A percentile compares a stretch with the other conserved stretches of the same genome.
Evolutionary conservation across 2,797 vertebrate species (phyloP).

Genomic region (Pangasius sanitwongsei): DNA sequence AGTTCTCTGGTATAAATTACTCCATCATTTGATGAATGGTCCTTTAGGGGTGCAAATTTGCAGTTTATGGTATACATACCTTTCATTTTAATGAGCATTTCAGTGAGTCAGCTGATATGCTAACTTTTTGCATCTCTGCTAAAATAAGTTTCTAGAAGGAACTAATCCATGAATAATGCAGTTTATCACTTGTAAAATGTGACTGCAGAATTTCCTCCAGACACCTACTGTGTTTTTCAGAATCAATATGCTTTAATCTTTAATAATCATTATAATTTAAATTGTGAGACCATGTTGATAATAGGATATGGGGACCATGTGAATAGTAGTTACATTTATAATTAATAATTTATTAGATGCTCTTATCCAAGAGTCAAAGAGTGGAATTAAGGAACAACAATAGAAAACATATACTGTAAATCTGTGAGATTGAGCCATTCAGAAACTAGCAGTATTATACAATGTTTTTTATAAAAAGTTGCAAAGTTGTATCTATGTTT

Average conservation of each 20-base stretch:
- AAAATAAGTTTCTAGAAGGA: constrained; percentile 28
- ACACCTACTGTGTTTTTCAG: constrained; percentile 20
- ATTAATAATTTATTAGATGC: not conserved
- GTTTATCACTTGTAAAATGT: constrained; percentile 15
- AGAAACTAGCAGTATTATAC: not conserved
- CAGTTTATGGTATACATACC: constrained; percentile 50
- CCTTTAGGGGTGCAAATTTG: constrained; percentile 58
- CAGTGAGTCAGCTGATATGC: constrained; percentile 70
- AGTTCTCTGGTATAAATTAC: constrained; percentile 26
- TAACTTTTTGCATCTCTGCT: constrained; percentile 59
- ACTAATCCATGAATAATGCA: constrained; percentile 20
- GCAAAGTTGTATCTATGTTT: not conserved
- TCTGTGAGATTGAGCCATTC: not conserved
- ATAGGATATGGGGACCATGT: not conserved
- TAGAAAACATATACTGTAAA: not conserved
- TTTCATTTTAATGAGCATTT: constrained; percentile 49
- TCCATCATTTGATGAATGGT: constrained; percentile 52
- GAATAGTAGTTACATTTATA: not conserved
- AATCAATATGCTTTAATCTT: constrained; percentile 15
- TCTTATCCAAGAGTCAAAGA: not conserved
- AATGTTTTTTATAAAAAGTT: not conserved
- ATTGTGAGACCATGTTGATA: not conserved
- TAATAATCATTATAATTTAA: constrained; percentile 4
- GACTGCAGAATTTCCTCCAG: not conserved
- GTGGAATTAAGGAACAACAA: not conserved